phyloP scores from a whole-genome alignment of 2,888 invertebrate genomes.

The Acrobasis repandana region DNA sequence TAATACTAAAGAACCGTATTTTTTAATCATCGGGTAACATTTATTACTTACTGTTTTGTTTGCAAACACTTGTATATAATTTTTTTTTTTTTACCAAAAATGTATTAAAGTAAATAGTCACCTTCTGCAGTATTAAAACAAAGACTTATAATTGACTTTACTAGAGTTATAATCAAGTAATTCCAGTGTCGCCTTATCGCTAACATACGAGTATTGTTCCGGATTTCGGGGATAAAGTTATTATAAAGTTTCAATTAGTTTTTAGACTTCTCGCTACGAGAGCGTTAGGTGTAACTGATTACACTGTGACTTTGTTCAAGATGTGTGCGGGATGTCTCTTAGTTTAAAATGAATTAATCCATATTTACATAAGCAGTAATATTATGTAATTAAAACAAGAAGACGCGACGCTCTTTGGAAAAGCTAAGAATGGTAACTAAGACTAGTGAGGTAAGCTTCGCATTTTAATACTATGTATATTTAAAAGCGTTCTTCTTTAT shows the following conservation, averaged over 20 bases:
- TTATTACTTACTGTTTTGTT: too few species aligned
- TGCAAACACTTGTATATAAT: too few species aligned
- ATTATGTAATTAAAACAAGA: too few species aligned
- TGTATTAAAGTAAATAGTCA: background rate
- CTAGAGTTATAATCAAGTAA: background rate
- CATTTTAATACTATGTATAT: too few species aligned
- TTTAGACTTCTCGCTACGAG: conserved; percentile 2
- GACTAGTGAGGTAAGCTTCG: too few species aligned
- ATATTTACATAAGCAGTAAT: background rate
- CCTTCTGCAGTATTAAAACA: background rate
- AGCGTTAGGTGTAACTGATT: conserved; percentile 5
- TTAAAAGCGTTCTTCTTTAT: too few species aligned
- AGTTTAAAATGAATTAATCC: background rate
- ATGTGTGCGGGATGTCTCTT: background rate
- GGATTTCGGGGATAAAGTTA: conserved; percentile 12
- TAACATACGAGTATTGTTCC: conserved; percentile 20
- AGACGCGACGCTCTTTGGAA: too few species aligned
- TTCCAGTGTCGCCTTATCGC: conserved; percentile 12
- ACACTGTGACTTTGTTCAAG: background rate
- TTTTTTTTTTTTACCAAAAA: background rate
- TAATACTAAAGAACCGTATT: too few species aligned
- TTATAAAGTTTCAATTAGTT: conserved; percentile 21
- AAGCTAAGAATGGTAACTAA: too few species aligned
- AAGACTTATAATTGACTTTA: background rate
- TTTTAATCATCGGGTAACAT: too few species aligned